Conservation (phyloP, 2,888 invertebrate genomes). For the Rugalucina vietnamica region DNA sequence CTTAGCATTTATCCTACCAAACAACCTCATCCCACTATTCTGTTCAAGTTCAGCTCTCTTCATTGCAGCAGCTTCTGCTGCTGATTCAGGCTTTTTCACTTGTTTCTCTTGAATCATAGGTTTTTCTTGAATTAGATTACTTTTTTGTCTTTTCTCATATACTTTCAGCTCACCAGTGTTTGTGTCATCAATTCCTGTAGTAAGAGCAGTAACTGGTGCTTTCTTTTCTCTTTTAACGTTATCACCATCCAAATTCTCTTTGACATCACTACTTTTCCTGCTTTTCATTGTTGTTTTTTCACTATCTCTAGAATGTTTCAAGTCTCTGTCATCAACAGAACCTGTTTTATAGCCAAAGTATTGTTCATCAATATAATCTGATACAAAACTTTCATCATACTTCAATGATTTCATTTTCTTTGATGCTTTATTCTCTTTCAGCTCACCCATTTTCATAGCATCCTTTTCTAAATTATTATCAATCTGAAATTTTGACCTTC, state of each 20-base stretch:
- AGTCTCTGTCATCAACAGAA: not conserved
- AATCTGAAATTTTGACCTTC: no score
- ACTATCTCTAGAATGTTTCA: not conserved
- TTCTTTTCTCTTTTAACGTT: not conserved
- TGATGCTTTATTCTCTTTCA: no score
- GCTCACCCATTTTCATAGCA: no score
- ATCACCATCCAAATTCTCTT: not conserved
- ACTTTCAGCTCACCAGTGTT: no score
- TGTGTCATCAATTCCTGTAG: not conserved
- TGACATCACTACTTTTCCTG: no score
- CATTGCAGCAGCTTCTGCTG: slow-evolving; percentile 70
- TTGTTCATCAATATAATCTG: slow-evolving; percentile 34
- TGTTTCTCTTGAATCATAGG: not conserved
- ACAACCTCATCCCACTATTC: slow-evolving; percentile 26
- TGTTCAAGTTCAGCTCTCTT: slow-evolving; percentile 60
- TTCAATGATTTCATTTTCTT: no score
- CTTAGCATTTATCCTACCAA: slow-evolving; percentile 54
- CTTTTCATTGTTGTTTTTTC: no score
- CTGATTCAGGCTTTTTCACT: slow-evolving; percentile 45
- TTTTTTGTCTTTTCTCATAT: not conserved
- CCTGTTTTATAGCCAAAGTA: slow-evolving; percentile 5
- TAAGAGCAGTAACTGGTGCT: not conserved
- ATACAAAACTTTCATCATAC: no score
- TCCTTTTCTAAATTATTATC: no score
- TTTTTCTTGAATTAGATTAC: not conserved